These are phyloP conservation scores for Cyprinodon diabolis DNA, from an alignment of 2,797 vertebrate genomes.

Conservation along the genomic window DNA sequence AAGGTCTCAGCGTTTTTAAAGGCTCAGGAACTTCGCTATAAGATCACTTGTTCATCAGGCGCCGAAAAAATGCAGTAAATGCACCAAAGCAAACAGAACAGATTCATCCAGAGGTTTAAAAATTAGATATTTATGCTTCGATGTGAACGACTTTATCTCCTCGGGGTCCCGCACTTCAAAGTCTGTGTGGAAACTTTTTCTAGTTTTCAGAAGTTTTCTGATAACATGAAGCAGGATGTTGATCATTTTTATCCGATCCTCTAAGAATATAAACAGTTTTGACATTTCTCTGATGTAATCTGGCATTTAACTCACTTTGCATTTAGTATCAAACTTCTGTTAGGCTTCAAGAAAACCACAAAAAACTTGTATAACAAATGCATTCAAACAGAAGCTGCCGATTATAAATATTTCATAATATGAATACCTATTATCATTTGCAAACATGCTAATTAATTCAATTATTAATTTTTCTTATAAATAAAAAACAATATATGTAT, in stretches of 20 bases:
- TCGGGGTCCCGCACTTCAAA: not conserved
- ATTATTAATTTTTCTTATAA: too few species aligned
- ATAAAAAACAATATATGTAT: too few species aligned
- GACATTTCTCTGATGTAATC: constrained; percentile 47
- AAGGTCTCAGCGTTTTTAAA: not conserved
- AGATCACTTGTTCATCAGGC: not conserved
- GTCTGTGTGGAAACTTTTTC: not conserved
- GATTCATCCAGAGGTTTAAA: not conserved
- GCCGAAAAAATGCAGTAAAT: not conserved
- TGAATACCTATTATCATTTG: too few species aligned
- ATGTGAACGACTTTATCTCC: not conserved
- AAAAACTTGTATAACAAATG: not conserved
- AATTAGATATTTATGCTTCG: not conserved
- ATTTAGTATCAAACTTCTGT: not conserved
- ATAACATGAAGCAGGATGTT: constrained; percentile 9
- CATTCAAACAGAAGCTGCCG: not conserved
- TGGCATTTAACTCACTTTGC: constrained; percentile 27
- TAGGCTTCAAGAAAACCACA: not conserved
- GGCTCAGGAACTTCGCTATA: not conserved
- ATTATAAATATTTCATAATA: not conserved
- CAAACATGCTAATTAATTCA: too few species aligned
- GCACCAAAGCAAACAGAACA: not conserved
- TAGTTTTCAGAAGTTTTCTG: constrained; percentile 11
- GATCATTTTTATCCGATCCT: not conserved
- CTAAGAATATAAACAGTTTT: constrained; percentile 35